Evolutionary conservation across 2,888 invertebrate genomes (phyloP).

Genomic region (Neocrepidodera transversa): DNA sequence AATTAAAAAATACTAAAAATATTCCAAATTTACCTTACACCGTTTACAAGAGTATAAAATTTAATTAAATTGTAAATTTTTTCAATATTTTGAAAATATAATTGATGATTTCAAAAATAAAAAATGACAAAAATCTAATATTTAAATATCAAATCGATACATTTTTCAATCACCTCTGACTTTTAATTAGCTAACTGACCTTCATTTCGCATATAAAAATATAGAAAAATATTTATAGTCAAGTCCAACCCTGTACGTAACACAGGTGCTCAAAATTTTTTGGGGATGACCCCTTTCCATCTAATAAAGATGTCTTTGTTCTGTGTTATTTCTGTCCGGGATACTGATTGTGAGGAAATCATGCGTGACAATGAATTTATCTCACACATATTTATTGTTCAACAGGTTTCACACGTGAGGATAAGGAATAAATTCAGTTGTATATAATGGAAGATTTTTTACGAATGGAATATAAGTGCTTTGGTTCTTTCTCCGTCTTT

Average conservation of each 20-base stretch:
- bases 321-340: slow-evolving; percentile 38
- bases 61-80: no score
- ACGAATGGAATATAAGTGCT: slow-evolving; percentile 6
- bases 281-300: slow-evolving; percentile 39
- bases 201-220: no score
- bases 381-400: slow-evolving; percentile 34
- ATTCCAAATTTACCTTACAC: no score
- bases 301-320: slow-evolving; percentile 46
- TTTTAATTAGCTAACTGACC: no score
- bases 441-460: slow-evolving; percentile 7
- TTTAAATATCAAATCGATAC: no score
- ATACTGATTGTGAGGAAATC: slow-evolving; percentile 42
- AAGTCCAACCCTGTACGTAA: slow-evolving; percentile 8
- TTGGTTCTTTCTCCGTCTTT: not conserved
- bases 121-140: no score
- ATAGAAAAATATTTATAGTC: no score
- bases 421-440: slow-evolving; percentile 25
- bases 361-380: slow-evolving; percentile 44
- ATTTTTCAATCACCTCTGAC: no score
- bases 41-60: no score
- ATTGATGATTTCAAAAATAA: no score
- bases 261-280: slow-evolving; percentile 17
- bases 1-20: no score
- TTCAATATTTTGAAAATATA: no score
- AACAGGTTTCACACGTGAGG: slow-evolving; percentile 41